Percentiles rank a stretch among this genome's conserved stretches.
phyloP scores from a whole-genome alignment of 2,888 invertebrate species.

The Macrophya annulata region DNA sequence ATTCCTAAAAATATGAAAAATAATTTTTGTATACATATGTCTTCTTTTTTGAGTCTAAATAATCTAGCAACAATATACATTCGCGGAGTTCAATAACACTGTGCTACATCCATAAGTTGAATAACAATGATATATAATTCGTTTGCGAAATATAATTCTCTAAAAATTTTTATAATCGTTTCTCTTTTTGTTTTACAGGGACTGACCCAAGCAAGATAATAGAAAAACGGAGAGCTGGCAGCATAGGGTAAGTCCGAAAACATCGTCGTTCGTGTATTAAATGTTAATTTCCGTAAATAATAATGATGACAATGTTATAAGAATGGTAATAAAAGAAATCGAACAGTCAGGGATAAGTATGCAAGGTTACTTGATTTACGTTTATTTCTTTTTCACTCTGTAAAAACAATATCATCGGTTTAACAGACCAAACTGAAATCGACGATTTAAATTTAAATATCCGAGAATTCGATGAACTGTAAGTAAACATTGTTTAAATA shows the following conservation, averaged over 20 bases:
- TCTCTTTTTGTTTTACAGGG: conserved; percentile 81
- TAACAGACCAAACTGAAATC: no score
- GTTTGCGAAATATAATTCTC: background rate
- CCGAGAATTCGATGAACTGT: no score
- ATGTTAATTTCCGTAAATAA: background rate
- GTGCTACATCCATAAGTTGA: background rate
- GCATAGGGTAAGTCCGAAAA: conserved; percentile 86
- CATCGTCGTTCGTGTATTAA: background rate
- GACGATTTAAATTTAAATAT: no score
- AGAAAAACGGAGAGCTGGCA: conserved; percentile 90
- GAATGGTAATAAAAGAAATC: background rate
- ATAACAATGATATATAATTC: background rate
- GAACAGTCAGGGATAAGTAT: background rate
- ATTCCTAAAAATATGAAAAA: background rate
- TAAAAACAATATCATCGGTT: no score
- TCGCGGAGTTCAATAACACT: background rate
- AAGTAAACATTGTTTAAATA: no score
- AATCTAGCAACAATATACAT: background rate
- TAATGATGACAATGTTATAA: background rate
- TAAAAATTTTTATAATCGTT: background rate
- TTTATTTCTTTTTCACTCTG: background rate
- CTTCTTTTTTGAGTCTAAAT: background rate
- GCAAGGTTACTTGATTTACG: background rate
- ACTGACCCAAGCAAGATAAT: conserved; percentile 90
- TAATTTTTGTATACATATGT: background rate